Conservation (phyloP, 2,888 invertebrate species). For the Lagria hirta region DNA sequence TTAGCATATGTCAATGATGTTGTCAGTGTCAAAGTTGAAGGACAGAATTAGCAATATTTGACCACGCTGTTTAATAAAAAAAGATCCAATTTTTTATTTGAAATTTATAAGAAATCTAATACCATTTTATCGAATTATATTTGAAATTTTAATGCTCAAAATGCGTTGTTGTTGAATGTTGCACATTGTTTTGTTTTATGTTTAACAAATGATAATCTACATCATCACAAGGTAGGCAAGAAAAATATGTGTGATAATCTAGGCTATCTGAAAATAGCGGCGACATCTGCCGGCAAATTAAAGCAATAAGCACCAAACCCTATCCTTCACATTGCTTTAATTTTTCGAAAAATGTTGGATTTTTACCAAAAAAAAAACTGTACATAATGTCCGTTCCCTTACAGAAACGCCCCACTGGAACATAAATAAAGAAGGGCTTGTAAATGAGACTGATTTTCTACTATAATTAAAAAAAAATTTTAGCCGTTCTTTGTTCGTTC, state of each 20-base stretch:
- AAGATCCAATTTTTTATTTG: too few species aligned
- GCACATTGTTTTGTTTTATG: constrained; percentile 22
- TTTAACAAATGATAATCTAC: too few species aligned
- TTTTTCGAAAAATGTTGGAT: constrained; percentile 4
- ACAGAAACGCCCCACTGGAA: constrained; percentile 12
- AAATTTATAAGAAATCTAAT: too few species aligned
- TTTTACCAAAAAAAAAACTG: constrained; percentile 9
- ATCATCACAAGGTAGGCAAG: too few species aligned
- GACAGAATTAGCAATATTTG: too few species aligned
- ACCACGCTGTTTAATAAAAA: too few species aligned
- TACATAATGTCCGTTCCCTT: constrained; percentile 21
- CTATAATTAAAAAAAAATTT: constrained; percentile 38
- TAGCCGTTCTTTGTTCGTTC: constrained; percentile 35
- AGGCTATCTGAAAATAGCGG: constrained; percentile 2
- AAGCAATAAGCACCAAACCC: constrained; percentile 7
- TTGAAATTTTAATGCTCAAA: constrained; percentile 30
- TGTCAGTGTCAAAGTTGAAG: too few species aligned
- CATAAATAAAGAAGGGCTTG: constrained; percentile 38
- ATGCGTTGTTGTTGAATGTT: constrained; percentile 31
- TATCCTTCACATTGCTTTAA: constrained; percentile 3
- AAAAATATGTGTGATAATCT: too few species aligned
- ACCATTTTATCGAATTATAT: constrained; percentile 22
- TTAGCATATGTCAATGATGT: too few species aligned
- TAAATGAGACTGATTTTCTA: constrained; percentile 51
- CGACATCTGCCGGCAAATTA: constrained; percentile 3